These are phyloP conservation scores for Gorilla gorilla DNA, from an alignment of 2,113 vertebrate species.

Conservation along the genomic window DNA sequence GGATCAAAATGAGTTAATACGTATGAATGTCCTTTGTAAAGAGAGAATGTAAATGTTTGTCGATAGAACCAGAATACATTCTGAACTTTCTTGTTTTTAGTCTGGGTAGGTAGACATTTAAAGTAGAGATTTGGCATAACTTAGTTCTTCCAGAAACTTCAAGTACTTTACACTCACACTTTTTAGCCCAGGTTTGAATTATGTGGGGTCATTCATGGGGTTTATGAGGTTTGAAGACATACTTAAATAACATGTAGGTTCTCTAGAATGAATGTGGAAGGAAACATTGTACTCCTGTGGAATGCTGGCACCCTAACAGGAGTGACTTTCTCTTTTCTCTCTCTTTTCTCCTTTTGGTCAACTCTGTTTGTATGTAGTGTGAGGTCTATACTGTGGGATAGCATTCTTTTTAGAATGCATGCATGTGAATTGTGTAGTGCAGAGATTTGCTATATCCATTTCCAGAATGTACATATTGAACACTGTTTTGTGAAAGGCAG, in stretches of 20 bases:
- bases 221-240: not conserved
- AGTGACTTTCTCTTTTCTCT: not conserved
- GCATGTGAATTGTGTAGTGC: not conserved
- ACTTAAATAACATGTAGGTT: not conserved
- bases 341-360: not conserved
- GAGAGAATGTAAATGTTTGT: not conserved
- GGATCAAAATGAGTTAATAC: not conserved
- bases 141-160: not conserved
- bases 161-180: not conserved
- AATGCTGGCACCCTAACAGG: not conserved
- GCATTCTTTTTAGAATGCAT: not conserved
- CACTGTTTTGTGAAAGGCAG: too few relatives aligned
- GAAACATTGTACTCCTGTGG: not conserved
- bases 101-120: not conserved
- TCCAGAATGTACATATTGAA: not conserved
- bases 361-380: not conserved
- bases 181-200: not conserved
- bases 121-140: not conserved
- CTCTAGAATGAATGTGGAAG: not conserved
- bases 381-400: not conserved
- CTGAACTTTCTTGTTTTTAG: not conserved
- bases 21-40: not conserved
- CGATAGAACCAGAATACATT: not conserved
- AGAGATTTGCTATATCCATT: not conserved
- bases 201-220: fast-evolving